phyloP scores from a whole-genome alignment of 2,113 vertebrate genomes.

The Gallinago undulata region DNA sequence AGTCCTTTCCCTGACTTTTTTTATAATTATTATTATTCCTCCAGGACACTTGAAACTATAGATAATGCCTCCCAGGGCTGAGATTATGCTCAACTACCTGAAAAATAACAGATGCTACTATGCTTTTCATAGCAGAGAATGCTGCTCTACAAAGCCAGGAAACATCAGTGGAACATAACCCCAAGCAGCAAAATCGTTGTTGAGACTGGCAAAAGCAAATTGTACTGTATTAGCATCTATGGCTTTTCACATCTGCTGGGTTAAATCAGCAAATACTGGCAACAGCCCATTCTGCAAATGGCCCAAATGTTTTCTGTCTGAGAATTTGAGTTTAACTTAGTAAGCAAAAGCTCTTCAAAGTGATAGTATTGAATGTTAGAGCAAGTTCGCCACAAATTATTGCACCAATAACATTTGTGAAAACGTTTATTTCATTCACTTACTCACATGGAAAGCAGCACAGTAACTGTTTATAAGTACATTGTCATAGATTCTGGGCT shows the following conservation, averaged over 20 bases:
- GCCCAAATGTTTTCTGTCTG: slow-evolving; percentile 76
- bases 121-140: slow-evolving; percentile 39
- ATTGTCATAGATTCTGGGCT: neutral
- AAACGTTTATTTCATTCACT: neutral
- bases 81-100: slow-evolving; percentile 69
- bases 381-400: slow-evolving; percentile 9
- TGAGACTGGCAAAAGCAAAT: slow-evolving; percentile 66
- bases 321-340: slow-evolving; percentile 75
- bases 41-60: slow-evolving; percentile 45
- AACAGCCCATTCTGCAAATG: slow-evolving; percentile 73
- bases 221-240: slow-evolving; percentile 63
- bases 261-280: slow-evolving; percentile 75
- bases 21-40: neutral
- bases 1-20: neutral
- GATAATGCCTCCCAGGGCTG: slow-evolving; percentile 58
- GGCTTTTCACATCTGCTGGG: slow-evolving; percentile 73
- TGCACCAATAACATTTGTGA: neutral
- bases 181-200: slow-evolving; percentile 60
- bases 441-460: neutral
- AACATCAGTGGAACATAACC: slow-evolving; percentile 51
- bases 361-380: neutral
- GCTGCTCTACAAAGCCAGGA: slow-evolving; percentile 27
- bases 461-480: neutral
- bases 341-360: slow-evolving; percentile 75
- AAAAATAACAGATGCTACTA: slow-evolving; percentile 70